phyloP scores from a whole-genome alignment of 2,113 vertebrate species.

The Scomber scombrus region DNA sequence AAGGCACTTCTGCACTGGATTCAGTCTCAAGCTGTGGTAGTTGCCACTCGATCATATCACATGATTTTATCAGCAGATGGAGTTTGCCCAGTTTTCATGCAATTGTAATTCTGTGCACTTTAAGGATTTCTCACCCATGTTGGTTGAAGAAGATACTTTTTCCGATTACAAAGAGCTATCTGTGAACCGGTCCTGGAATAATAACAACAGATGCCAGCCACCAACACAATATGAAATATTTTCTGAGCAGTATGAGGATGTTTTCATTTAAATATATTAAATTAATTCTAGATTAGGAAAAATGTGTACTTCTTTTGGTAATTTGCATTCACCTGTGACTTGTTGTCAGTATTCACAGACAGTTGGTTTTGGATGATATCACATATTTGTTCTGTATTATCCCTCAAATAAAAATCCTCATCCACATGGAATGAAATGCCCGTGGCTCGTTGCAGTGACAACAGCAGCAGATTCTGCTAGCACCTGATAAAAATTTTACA shows the following conservation, averaged over 20 bases:
- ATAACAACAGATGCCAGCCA: neutral
- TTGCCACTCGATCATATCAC: neutral
- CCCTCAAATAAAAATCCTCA: conserved; percentile 56
- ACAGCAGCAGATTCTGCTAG: conserved; percentile 53
- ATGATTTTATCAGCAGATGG: neutral
- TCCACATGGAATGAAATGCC: conserved; percentile 49
- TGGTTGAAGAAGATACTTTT: neutral
- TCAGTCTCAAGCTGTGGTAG: too few species aligned
- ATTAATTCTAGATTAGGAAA: neutral
- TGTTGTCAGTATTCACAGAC: conserved; percentile 31
- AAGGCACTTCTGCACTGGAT: too few species aligned
- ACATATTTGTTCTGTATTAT: conserved; percentile 52
- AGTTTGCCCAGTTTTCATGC: neutral
- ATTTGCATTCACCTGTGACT: conserved; percentile 32
- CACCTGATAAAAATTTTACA: conserved; percentile 69
- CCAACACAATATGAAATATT: neutral
- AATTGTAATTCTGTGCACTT: neutral
- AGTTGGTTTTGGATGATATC: conserved; percentile 29
- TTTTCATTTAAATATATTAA: neutral
- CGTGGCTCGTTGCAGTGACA: conserved; percentile 43
- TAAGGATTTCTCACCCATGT: neutral
- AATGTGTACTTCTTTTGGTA: neutral
- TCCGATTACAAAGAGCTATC: neutral
- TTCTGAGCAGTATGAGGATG: neutral
- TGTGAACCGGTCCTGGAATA: neutral